Evolutionary conservation across 2,797 vertebrate genomes (phyloP).

Genomic region (Spinus olivaceus): DNA sequence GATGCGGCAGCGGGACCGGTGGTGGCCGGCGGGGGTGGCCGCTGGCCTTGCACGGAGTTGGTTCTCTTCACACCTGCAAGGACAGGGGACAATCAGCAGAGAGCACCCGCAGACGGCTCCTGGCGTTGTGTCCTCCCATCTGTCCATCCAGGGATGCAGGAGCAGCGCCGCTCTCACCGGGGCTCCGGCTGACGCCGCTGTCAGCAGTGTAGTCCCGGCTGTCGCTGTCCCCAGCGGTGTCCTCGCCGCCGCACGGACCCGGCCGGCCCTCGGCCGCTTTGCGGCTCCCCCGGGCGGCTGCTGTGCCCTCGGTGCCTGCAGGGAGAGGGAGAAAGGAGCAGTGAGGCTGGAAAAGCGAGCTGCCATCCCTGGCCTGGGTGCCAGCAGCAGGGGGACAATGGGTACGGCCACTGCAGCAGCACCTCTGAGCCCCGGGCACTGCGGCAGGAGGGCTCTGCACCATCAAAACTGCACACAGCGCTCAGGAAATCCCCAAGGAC

Average conservation of each 20-base stretch:
- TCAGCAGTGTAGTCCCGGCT: constrained; percentile 16
- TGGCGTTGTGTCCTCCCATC: rapidly evolving
- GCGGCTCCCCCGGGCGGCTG: constrained; percentile 69
- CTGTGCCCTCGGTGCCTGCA: constrained; percentile 65
- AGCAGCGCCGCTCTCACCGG: constrained; percentile 10
- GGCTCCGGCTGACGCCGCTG: constrained; percentile 55
- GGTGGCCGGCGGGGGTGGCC: constrained; percentile 6
- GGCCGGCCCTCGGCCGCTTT: constrained; percentile 75
- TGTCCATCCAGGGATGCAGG: rapidly evolving
- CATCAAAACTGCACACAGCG: rapidly evolving
- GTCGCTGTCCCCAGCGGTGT: neutral
- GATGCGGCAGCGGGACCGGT: neutral
- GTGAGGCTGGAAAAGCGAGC: neutral
- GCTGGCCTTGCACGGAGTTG: constrained; percentile 70
- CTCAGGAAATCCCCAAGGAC: neutral
- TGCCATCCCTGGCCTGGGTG: rapidly evolving
- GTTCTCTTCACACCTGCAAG: constrained; percentile 74
- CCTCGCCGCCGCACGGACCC: constrained; percentile 57
- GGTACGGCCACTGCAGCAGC: rapidly evolving
- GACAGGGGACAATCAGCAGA: neutral
- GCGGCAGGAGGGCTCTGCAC: neutral
- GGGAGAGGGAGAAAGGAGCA: neutral
- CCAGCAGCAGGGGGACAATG: neutral
- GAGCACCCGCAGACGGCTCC: rapidly evolving
- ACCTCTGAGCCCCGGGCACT: neutral